phyloP scores from a whole-genome alignment of 2,113 vertebrate species.

The Rhinichthys klamathensis region DNA sequence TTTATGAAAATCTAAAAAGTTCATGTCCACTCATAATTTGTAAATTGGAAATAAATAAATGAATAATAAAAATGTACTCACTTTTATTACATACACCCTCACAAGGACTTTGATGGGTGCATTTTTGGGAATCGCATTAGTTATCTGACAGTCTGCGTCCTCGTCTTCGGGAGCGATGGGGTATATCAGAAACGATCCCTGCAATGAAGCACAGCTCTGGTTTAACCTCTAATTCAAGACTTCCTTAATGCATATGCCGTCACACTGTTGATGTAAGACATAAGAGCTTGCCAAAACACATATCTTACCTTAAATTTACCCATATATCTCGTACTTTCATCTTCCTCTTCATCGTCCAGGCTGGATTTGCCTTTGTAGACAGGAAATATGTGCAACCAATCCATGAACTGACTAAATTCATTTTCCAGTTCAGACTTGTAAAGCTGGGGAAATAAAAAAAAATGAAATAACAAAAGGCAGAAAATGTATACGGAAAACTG shows the following conservation, averaged over 20 bases:
- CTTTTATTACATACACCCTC: slow-evolving; percentile 90
- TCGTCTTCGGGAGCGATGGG: slow-evolving; percentile 76
- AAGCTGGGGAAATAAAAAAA: slow-evolving; percentile 72
- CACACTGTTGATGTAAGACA: neutral
- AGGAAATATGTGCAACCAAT: slow-evolving; percentile 87
- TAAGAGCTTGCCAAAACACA: neutral
- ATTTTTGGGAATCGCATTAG: slow-evolving; percentile 85
- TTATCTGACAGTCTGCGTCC: slow-evolving; percentile 77
- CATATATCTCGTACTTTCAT: slow-evolving; percentile 81
- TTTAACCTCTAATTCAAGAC: slow-evolving; percentile 10
- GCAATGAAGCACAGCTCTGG: slow-evolving; percentile 27
- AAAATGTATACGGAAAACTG: neutral
- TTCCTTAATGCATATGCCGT: neutral
- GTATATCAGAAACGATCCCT: slow-evolving; percentile 93
- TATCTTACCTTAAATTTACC: slow-evolving; percentile 91
- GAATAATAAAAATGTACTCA: slow-evolving; percentile 51
- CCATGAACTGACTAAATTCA: slow-evolving; percentile 89
- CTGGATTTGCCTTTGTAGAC: slow-evolving; percentile 82
- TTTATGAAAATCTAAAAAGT: neutral
- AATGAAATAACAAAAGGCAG: neutral
- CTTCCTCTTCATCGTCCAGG: slow-evolving; percentile 81
- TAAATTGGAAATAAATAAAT: too few relatives aligned
- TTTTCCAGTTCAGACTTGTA: slow-evolving; percentile 86
- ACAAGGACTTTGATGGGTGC: slow-evolving; percentile 87
- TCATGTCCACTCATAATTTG: too few relatives aligned